These are phyloP conservation scores for Clavelina lepadiformis DNA, from an alignment of 23 tunicate species.

Conservation along the genomic window DNA sequence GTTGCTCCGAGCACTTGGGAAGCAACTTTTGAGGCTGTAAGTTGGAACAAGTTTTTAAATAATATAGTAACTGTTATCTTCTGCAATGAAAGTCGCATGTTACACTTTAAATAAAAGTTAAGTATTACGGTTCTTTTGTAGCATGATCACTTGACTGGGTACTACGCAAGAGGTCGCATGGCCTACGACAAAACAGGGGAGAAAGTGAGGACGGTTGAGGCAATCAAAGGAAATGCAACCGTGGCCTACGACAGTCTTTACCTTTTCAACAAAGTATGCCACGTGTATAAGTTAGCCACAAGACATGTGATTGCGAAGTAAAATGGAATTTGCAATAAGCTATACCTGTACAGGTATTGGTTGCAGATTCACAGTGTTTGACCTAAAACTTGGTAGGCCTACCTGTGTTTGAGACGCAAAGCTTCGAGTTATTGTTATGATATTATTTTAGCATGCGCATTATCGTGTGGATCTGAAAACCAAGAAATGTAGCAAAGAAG, in stretches of 20 bases:
- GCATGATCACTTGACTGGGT: conserved; percentile 19
- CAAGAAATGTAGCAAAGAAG: conserved; percentile 27
- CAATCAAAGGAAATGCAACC: conserved; percentile 18
- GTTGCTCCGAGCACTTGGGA: conserved; percentile 23
- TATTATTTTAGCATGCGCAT: conserved; percentile 2
- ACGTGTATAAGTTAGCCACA: too few relatives aligned
- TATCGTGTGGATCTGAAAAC: conserved; percentile 33
- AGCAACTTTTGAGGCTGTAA: conserved; percentile 3
- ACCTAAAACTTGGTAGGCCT: too few relatives aligned
- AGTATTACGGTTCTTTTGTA: too few relatives aligned
- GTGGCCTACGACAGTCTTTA: conserved; percentile 18
- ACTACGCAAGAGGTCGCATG: conserved; percentile 13
- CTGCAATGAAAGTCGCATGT: too few relatives aligned
- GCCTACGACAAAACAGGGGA: conserved; percentile 20
- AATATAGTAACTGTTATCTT: too few relatives aligned
- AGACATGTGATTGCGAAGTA: too few relatives aligned
- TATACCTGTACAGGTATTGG: too few relatives aligned
- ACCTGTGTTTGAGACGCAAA: background rate
- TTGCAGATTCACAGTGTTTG: too few relatives aligned
- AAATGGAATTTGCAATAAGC: too few relatives aligned
- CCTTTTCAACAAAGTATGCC: conserved; percentile 35
- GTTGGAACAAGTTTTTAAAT: too few relatives aligned
- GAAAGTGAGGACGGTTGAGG: conserved; percentile 19
- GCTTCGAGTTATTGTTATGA: background rate
- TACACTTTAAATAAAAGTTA: too few relatives aligned